phyloP scores from a whole-genome alignment of 92 coral and sea anemone species.

The Porites evermanni region DNA sequence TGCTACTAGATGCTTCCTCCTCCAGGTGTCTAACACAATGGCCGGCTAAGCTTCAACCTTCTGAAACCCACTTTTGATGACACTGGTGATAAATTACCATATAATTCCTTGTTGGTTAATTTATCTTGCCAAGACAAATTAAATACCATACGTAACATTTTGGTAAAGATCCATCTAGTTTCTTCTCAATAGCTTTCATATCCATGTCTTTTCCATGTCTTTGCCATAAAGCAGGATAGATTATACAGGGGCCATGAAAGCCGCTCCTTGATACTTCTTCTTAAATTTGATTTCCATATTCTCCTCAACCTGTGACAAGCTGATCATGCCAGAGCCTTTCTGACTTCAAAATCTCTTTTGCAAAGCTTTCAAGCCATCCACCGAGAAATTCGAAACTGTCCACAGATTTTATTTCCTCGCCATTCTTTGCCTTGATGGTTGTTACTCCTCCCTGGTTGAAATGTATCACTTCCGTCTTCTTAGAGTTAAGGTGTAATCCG shows the following conservation, averaged over 20 bases:
- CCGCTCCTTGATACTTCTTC: not conserved
- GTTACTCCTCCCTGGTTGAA: too few species aligned
- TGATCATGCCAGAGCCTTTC: too few species aligned
- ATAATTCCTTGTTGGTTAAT: not conserved
- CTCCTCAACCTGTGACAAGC: too few species aligned
- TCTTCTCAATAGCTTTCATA: not conserved
- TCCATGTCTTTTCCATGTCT: not conserved
- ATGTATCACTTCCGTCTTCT: too few species aligned
- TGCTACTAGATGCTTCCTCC: not conserved
- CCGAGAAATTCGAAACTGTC: too few species aligned
- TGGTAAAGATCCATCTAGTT: not conserved
- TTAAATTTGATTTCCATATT: too few species aligned
- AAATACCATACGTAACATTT: not conserved
- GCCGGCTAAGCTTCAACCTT: not conserved
- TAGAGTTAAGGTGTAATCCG: too few species aligned
- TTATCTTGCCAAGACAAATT: not conserved
- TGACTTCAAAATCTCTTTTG: too few species aligned
- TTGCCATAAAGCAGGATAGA: not conserved
- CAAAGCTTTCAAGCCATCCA: too few species aligned
- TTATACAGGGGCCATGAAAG: not conserved
- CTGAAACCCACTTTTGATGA: too few species aligned
- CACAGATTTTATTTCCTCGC: too few species aligned
- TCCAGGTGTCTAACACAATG: conserved; percentile 9
- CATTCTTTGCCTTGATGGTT: too few species aligned
- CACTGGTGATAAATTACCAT: not conserved